Percentiles rank a stretch among this genome's conserved stretches.
Conservation (phyloP, 2,888 invertebrate genomes). For the Synanthedon formicaeformis region DNA sequence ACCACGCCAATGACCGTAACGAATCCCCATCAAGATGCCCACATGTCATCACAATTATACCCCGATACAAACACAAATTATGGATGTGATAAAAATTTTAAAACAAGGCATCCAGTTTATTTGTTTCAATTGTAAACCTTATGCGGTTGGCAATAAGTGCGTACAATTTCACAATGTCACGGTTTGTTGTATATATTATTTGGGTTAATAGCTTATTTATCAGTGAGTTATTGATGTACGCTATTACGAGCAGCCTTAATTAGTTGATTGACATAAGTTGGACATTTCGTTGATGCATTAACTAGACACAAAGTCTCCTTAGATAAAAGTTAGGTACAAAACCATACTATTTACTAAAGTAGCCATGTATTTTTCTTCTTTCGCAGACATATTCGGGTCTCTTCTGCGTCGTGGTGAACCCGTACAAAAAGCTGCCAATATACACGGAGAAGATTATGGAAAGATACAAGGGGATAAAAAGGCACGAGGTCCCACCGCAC, state of each 20-base stretch:
- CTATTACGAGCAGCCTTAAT: too few species aligned
- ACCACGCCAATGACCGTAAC: slow-evolving; percentile 8
- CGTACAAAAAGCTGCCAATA: slow-evolving; percentile 98
- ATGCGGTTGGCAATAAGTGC: background rate
- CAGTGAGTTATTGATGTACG: background rate
- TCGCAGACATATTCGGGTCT: slow-evolving; percentile 99
- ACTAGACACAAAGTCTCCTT: too few species aligned
- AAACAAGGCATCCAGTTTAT: background rate
- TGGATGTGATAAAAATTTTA: slow-evolving; percentile 13
- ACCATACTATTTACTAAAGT: too few species aligned
- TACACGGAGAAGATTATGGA: slow-evolving; percentile 99
- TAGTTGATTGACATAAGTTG: too few species aligned
- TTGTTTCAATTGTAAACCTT: background rate
- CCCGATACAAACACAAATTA: slow-evolving; percentile 8
- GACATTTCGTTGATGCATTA: too few species aligned
- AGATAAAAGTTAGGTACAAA: too few species aligned
- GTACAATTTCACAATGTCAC: background rate
- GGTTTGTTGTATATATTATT: background rate
- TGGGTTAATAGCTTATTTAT: background rate
- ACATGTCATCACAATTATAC: slow-evolving; percentile 3
- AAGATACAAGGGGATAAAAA: slow-evolving; percentile 98
- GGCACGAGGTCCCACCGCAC: slow-evolving; percentile 99
- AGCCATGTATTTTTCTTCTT: slow-evolving; percentile 16
- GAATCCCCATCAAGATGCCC: slow-evolving; percentile 15
- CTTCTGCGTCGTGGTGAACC: slow-evolving; percentile 99